Evolutionary conservation across 2,113 vertebrate species (phyloP).

Genomic region (Hiodon alosoides): DNA sequence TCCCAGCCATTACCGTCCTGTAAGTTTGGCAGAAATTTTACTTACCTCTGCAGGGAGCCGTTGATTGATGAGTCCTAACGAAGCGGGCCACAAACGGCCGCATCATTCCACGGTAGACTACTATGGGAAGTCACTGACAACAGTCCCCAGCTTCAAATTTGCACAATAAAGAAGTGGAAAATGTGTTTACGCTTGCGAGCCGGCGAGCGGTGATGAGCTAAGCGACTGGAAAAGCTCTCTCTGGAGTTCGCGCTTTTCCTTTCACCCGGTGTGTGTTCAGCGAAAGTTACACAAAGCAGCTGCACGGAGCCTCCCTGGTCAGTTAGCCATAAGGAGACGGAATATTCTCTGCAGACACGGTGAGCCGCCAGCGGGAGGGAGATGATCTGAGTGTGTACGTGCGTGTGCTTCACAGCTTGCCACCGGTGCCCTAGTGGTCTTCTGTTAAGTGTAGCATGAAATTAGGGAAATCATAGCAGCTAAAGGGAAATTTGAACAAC

Average conservation of each 20-base stretch:
- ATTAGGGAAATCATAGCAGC: background rate
- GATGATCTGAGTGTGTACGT: background rate
- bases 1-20: background rate
- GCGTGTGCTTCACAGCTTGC: background rate
- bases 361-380: background rate
- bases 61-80: slow-evolving; percentile 8
- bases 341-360: background rate
- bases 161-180: slow-evolving; percentile 50
- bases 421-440: slow-evolving; percentile 4
- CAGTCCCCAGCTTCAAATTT: slow-evolving; percentile 51
- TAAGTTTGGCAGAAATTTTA: slow-evolving; percentile 2
- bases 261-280: background rate
- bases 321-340: background rate
- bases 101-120: no score
- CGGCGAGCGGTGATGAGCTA: slow-evolving; percentile 42
- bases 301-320: background rate
- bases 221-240: slow-evolving; percentile 18
- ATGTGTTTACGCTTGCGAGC: slow-evolving; percentile 46
- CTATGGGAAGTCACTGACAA: slow-evolving; percentile 40
- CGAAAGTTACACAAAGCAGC: background rate
- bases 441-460: slow-evolving; percentile 14
- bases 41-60: slow-evolving; percentile 32
- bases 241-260: background rate
- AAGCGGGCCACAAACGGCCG: background rate
- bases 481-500: slow-evolving; percentile 11